Evolutionary conservation across 1,140 invertebrate species (phyloP).

Genomic region (Platorchestia sp.): DNA sequence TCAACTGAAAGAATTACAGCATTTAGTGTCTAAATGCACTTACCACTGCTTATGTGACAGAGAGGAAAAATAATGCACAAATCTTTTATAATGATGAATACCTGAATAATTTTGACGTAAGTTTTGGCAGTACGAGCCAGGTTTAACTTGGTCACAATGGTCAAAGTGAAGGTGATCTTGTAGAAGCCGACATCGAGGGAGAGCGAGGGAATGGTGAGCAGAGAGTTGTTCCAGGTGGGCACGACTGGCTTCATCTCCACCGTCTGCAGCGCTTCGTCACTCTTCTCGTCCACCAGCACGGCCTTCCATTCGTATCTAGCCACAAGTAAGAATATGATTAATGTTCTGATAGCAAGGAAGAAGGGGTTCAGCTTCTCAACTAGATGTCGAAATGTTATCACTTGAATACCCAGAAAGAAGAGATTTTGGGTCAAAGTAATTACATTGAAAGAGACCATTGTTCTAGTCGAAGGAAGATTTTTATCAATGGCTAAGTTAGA

Average conservation of each 20-base stretch:
- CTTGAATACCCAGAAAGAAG: no score
- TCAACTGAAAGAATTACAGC: no score
- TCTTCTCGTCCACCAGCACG: not conserved
- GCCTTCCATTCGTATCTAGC: constrained; percentile 25
- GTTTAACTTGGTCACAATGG: not conserved
- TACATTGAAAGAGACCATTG: no score
- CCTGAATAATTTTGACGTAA: constrained; percentile 26
- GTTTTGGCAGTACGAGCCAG: constrained; percentile 27
- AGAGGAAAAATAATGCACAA: not conserved
- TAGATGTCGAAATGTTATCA: no score
- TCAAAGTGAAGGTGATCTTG: constrained; percentile 22
- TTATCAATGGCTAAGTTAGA: no score
- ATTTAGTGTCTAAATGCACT: no score
- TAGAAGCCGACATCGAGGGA: not conserved
- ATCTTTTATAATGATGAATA: not conserved
- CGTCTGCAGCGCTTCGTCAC: not conserved
- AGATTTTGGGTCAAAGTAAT: no score
- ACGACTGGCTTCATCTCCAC: not conserved
- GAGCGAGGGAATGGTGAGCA: not conserved
- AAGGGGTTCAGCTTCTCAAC: no score
- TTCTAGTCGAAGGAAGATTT: no score
- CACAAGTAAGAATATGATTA: not conserved
- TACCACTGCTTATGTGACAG: not conserved
- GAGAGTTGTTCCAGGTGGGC: not conserved
- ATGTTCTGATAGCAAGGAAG: not conserved